Evolutionary conservation across 1,140 invertebrate genomes (phyloP), one percentile per base, ranked within the genome.

Genomic region (Lutraria rhynchaena): DNA sequence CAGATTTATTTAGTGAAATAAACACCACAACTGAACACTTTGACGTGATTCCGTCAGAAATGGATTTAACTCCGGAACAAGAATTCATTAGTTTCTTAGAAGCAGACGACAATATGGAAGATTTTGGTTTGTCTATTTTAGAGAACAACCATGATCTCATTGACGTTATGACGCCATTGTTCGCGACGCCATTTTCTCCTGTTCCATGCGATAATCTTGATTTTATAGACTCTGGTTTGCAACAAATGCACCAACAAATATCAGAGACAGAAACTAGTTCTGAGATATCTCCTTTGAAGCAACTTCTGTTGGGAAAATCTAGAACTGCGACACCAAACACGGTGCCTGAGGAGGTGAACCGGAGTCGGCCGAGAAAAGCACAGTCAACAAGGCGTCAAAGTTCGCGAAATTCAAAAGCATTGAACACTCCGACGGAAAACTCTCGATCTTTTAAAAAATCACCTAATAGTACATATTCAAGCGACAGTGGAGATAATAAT

Each of bases 131-230:
- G 19, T 75, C 73, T 2, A 35, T 75, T 22, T 17, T 75, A 5
- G 73, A 75, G 27, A 74, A 74, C 53, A 75, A 75, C 31, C 58
- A 75, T 41, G 73, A 75, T 11, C 58, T 75, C 0, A 49, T 75
- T 3, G 73, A 75, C 29, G 37, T 75, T 0, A 75, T 75, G 73
- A 46, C 73, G 24, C 73, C 73, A 3, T 44, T 75, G 41, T 41
- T 75, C 24, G 53, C 73, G 9, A 75, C 73, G 24, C 58, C 57
- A 24, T 75, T 75, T 63, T 75, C 73, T 17, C 58, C 73, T 27
- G 29, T 61, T 9, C 73, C 73, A n/a, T 75, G 35, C 44, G 73
- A 75, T 17, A 60, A 75, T 49, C n/a, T 75, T n/a, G 73, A 75
- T 11, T 41, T 75, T n/a, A 46, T 63, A 3, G 44, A 67, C 22